Evolutionary conservation across 2,888 invertebrate genomes (phyloP), one percentile per base, ranked within the genome.

Genomic region (Trachelus troglodyta): DNA sequence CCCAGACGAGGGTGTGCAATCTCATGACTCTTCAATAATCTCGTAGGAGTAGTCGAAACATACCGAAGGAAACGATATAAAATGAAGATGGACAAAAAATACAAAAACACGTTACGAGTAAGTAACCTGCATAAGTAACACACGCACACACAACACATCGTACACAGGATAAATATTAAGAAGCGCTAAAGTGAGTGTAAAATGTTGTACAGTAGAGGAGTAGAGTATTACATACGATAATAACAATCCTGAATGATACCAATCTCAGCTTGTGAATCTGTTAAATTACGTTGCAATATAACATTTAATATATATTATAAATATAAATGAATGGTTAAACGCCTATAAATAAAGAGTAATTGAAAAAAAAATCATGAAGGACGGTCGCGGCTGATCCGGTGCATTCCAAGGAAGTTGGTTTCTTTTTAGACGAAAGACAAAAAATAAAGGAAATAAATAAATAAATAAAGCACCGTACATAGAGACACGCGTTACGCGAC

Each of bases 221-320:
- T 90, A 90, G 90, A 90, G 89, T 91, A 90, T 90, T 90, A 90
- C 80, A 85, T 77, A 83, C 79, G 80, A 84, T 85, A 82, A 79
- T 82, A 82, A 86, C 82, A 84, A 90, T 88, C 86, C 85, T 87
- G 87, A 89, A 88, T 87, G 88, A 90, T 90, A 91, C 88, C 90
- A 91, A 91, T 91, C 90, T 90, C 90, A 91, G 88, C 89, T 91
- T 90, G 87, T 89, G 91, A 90, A 91, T 91, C 90, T 89, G 89
- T 89, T 90, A 90, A 87, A 85, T 90, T 90, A 89, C 87, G 85
- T 89, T 90, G 90, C 91, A 90, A 90, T 90, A 90, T 88, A 87
- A 88, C 86, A 86, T 86, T 86, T 87, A 87, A 87, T 86, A 84
- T 85, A 85, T 86, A 83, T 71, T 31, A 78, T 75, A 75, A 76